phyloP scores from a whole-genome alignment of 2,888 invertebrate genomes.

The Clostera curtula region DNA sequence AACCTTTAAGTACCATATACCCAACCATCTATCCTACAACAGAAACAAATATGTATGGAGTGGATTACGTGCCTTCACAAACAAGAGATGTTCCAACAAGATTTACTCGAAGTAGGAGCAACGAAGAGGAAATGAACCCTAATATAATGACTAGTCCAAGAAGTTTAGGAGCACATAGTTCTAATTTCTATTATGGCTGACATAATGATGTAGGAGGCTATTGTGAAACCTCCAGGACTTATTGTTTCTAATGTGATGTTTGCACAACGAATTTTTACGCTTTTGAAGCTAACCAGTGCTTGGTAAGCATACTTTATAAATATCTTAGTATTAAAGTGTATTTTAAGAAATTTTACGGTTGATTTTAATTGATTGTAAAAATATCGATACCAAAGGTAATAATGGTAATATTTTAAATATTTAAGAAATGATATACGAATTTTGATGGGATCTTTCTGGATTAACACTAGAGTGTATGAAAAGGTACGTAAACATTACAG shows the following conservation, averaged over 20 bases:
- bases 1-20: conserved; percentile 61
- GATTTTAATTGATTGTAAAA: too few relatives aligned
- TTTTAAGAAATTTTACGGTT: too few relatives aligned
- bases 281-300: conserved; percentile 23
- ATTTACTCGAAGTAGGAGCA: conserved; percentile 42
- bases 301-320: too few relatives aligned
- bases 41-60: conserved; percentile 60
- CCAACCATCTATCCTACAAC: conserved; percentile 52
- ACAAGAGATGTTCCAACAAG: conserved; percentile 35
- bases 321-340: too few relatives aligned
- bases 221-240: conserved; percentile 37
- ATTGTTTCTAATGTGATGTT: conserved; percentile 37
- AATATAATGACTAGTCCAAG: conserved; percentile 57
- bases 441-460: too few relatives aligned
- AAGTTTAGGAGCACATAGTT: conserved; percentile 54
- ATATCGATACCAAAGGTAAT: too few relatives aligned
- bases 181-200: conserved; percentile 64
- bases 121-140: conserved; percentile 37
- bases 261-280: conserved; percentile 12
- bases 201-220: conserved; percentile 30
- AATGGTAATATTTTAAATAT: too few relatives aligned
- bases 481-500: too few relatives aligned
- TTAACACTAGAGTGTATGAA: too few relatives aligned
- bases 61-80: conserved; percentile 48
- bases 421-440: too few relatives aligned